phyloP scores from a whole-genome alignment of 2,888 invertebrate genomes.

The Cephus sareptanus region DNA sequence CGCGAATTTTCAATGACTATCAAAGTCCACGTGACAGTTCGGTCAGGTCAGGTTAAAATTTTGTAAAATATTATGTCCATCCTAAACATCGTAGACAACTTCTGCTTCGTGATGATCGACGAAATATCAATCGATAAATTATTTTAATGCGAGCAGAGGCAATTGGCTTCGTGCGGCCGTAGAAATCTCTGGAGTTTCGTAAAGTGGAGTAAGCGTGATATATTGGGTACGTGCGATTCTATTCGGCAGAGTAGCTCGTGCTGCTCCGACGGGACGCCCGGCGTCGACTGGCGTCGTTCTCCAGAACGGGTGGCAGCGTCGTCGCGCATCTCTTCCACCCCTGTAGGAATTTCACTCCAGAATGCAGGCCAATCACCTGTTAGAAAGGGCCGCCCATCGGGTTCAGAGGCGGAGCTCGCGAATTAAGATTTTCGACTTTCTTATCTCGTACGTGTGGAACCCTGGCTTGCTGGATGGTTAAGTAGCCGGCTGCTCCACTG shows the following conservation, averaged over 20 bases:
- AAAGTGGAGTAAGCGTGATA: neutral
- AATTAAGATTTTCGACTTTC: constrained; percentile 65
- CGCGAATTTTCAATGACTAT: neutral
- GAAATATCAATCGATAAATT: neutral
- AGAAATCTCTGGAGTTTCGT: constrained; percentile 12
- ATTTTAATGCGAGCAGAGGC: neutral
- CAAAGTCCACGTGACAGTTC: constrained; percentile 17
- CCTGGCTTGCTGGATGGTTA: neutral
- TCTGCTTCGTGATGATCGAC: constrained; percentile 3
- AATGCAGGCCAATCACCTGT: constrained; percentile 54
- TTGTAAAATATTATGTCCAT: constrained; percentile 45
- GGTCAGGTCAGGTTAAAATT: constrained; percentile 34
- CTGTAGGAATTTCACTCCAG: constrained; percentile 29
- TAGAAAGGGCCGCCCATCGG: constrained; percentile 50
- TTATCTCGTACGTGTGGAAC: constrained; percentile 17
- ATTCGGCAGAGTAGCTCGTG: constrained; percentile 10
- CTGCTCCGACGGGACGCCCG: constrained; percentile 54
- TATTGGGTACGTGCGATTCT: constrained; percentile 1
- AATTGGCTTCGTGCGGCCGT: constrained; percentile 21
- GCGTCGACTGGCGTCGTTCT: constrained; percentile 59
- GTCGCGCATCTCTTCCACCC: constrained; percentile 49
- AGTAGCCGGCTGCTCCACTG: neutral
- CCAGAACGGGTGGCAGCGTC: constrained; percentile 28
- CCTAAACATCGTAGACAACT: constrained; percentile 27
- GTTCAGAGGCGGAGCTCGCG: constrained; percentile 54